A percentile compares a stretch with the other conserved stretches of the same genome.
Evolutionary conservation across 2,888 invertebrate genomes (phyloP).

Genomic region (Agriotes lineatus): DNA sequence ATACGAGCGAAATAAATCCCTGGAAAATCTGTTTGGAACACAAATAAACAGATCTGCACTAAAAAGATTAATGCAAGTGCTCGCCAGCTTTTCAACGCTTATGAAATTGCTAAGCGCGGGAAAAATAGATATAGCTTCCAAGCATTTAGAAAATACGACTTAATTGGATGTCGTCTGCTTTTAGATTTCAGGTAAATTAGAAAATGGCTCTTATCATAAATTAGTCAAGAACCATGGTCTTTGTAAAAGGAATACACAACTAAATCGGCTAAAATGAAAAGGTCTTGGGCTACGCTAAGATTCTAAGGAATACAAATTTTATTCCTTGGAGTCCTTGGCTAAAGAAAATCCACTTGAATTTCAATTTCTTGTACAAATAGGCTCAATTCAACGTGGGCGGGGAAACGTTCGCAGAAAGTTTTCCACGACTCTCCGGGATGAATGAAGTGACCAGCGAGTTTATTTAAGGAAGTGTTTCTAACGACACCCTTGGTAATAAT

Average conservation of each 20-base stretch:
- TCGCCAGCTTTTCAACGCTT: not conserved
- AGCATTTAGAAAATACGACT: not conserved
- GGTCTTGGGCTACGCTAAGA: not conserved
- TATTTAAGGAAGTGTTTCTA: no score
- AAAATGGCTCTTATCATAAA: not conserved
- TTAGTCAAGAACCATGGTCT: not conserved
- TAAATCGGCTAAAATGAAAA: conserved; percentile 4
- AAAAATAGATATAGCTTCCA: not conserved
- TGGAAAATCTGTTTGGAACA: not conserved
- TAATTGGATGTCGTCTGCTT: not conserved
- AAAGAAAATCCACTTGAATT: conserved; percentile 38
- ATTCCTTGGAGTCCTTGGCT: not conserved
- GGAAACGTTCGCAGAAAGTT: not conserved
- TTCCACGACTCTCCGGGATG: not conserved
- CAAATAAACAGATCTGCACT: not conserved
- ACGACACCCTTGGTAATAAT: no score
- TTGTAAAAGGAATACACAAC: no score
- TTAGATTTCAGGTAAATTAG: not conserved
- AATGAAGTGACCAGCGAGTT: conserved; percentile 6
- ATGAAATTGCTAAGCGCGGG: not conserved
- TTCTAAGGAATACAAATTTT: conserved; percentile 2
- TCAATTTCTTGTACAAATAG: conserved; percentile 41
- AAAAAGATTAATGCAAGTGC: conserved; percentile 15
- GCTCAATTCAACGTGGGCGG: conserved; percentile 10
- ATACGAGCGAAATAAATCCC: not conserved